These are phyloP conservation scores for Pseudoips prasinana DNA, from an alignment of 2,888 invertebrate species.

Conservation along the genomic window DNA sequence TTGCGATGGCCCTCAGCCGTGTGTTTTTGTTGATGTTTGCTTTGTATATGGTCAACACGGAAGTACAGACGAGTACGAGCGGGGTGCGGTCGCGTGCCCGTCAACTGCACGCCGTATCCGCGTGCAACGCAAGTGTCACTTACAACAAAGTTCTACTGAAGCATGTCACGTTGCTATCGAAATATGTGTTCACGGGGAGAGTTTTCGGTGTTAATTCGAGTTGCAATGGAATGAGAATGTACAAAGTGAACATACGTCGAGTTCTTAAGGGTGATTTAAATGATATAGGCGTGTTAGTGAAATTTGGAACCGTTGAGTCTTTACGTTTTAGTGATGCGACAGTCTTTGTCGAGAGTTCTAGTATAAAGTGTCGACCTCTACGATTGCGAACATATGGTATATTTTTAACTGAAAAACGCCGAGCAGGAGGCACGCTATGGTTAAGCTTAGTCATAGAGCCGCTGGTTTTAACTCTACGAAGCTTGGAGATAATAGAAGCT, in stretches of 20 bases:
- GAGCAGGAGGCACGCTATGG: constrained; percentile 30
- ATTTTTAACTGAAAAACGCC: constrained; percentile 58
- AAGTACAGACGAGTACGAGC: constrained; percentile 33
- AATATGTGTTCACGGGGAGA: constrained; percentile 71
- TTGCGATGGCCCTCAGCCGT: constrained; percentile 41
- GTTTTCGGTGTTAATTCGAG: constrained; percentile 52
- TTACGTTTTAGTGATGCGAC: constrained; percentile 62
- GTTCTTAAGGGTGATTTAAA: constrained; percentile 70
- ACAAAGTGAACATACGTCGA: constrained; percentile 67
- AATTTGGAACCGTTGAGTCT: constrained; percentile 51
- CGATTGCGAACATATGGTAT: constrained; percentile 63
- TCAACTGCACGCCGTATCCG: constrained; percentile 33
- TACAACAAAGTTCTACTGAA: constrained; percentile 58
- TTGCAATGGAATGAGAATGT: constrained; percentile 47
- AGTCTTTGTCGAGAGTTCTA: constrained; percentile 55
- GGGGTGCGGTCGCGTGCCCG: constrained; percentile 3
- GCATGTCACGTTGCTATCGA: constrained; percentile 56
- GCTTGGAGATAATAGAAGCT: constrained; percentile 64
- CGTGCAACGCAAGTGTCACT: constrained; percentile 45
- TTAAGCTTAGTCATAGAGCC: constrained; percentile 62
- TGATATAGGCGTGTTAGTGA: constrained; percentile 56
- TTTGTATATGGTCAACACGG: constrained; percentile 36
- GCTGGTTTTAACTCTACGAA: constrained; percentile 57
- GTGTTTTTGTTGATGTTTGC: constrained; percentile 46
- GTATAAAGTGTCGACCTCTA: constrained; percentile 48